Conservation (phyloP, 2,888 invertebrate species). For the Tiliacea aurago region DNA sequence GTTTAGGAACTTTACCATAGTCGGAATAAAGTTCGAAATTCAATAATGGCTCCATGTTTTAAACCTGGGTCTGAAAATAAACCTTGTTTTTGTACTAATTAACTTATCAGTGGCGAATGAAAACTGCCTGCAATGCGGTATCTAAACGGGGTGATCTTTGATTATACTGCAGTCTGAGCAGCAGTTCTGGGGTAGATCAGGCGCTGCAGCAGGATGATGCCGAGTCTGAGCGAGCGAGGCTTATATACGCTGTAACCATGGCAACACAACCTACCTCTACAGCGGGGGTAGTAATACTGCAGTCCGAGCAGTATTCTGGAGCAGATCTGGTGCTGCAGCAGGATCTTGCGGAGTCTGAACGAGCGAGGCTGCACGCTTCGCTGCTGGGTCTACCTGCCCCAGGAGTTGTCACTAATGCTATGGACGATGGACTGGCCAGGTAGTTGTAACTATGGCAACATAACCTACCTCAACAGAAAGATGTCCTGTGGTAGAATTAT, state of each 20-base stretch:
- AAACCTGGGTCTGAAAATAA: too few relatives aligned
- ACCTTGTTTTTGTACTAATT: too few relatives aligned
- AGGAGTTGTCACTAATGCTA: slow-evolving; percentile 77
- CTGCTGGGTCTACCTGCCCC: slow-evolving; percentile 68
- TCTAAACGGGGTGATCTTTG: too few relatives aligned
- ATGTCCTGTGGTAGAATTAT: slow-evolving; percentile 98
- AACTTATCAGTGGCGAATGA: too few relatives aligned
- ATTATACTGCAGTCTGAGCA: slow-evolving; percentile 95
- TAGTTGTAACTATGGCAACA: too few relatives aligned
- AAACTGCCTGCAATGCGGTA: too few relatives aligned
- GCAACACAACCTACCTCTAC: slow-evolving; percentile 92
- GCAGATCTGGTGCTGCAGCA: slow-evolving; percentile 98
- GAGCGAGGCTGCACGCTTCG: slow-evolving; percentile 93
- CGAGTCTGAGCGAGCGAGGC: slow-evolving; percentile 97
- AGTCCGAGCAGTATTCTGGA: slow-evolving; percentile 97
- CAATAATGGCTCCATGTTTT: too few relatives aligned
- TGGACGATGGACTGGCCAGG: slow-evolving; percentile 82
- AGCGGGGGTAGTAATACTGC: slow-evolving; percentile 97
- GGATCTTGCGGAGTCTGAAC: slow-evolving; percentile 98
- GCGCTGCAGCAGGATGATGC: slow-evolving; percentile 98
- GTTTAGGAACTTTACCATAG: too few relatives aligned
- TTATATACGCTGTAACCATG: slow-evolving; percentile 81
- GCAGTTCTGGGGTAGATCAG: slow-evolving; percentile 96
- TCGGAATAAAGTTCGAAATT: too few relatives aligned
- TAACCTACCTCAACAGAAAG: slow-evolving; percentile 95